A percentile compares a stretch with the other conserved stretches of the same genome.
These are phyloP conservation scores for Catharus minimus DNA, from an alignment of 2,113 vertebrate species.

Conservation along the genomic window DNA sequence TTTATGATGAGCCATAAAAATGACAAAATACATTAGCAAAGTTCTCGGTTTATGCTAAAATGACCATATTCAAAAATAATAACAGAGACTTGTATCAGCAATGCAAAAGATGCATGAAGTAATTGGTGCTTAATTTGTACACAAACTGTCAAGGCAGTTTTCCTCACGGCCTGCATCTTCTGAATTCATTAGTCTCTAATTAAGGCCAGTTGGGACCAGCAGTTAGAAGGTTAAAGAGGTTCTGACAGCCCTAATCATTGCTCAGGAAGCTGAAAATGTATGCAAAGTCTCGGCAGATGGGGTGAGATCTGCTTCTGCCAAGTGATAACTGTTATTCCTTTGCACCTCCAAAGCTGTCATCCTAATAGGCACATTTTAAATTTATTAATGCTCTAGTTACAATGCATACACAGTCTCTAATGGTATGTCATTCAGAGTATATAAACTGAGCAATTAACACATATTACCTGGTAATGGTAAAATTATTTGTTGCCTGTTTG, in stretches of 20 bases:
- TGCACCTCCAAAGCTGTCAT: constrained; percentile 95
- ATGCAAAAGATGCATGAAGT: constrained; percentile 88
- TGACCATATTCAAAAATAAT: constrained; percentile 86
- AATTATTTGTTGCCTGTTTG: constrained; percentile 86
- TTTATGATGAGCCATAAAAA: constrained; percentile 81
- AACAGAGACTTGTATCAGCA: constrained; percentile 86
- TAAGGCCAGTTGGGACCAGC: constrained; percentile 98
- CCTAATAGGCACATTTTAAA: constrained; percentile 91
- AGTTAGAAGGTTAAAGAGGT: constrained; percentile 99
- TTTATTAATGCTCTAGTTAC: constrained; percentile 86
- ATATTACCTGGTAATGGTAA: constrained; percentile 85
- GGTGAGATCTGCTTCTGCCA: constrained; percentile 91
- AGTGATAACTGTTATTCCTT: constrained; percentile 96
- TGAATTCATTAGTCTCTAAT: constrained; percentile 99
- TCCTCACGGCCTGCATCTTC: constrained; percentile 95
- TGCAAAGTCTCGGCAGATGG: constrained; percentile 94
- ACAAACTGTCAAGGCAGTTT: constrained; percentile 91
- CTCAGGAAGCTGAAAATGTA: constrained; percentile 96
- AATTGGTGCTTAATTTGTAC: constrained; percentile 93
- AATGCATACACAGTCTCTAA: constrained; percentile 88
- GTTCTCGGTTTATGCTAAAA: constrained; percentile 82
- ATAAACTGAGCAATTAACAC: constrained; percentile 90
- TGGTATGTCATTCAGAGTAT: constrained; percentile 89
- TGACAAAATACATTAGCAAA: constrained; percentile 84
- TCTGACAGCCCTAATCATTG: constrained; percentile 97